Evolutionary conservation across 2,888 invertebrate genomes (phyloP).

Genomic region (Agrochola lota): DNA sequence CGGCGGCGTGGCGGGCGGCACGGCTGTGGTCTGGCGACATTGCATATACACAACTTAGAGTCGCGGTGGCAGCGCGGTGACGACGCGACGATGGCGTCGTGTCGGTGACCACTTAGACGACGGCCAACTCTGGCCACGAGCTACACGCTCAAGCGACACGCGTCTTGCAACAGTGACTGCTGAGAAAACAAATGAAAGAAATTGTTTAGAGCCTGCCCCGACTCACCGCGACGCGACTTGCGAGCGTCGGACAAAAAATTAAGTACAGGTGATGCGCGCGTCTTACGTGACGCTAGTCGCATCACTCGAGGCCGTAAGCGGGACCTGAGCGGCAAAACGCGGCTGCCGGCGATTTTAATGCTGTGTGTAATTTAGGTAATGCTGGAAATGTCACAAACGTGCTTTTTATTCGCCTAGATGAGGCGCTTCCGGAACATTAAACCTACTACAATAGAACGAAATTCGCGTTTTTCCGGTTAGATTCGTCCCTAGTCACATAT

Average conservation of each 20-base stretch:
- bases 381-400: too few relatives aligned
- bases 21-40: too few relatives aligned
- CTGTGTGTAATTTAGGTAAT: not conserved
- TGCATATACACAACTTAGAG: too few relatives aligned
- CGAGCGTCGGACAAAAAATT: not conserved
- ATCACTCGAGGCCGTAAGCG: not conserved
- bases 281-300: not conserved
- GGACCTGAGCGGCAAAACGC: not conserved
- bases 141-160: too few relatives aligned
- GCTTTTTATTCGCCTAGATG: not conserved
- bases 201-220: not conserved
- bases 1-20: too few relatives aligned
- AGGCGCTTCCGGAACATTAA: not conserved
- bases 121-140: not conserved
- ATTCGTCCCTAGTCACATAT: not conserved
- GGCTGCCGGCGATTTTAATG: too few relatives aligned
- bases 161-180: too few relatives aligned
- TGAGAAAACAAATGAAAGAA: not conserved
- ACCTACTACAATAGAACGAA: not conserved
- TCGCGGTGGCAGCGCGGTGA: too few relatives aligned
- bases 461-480: not conserved
- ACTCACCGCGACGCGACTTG: not conserved
- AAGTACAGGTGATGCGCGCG: not conserved
- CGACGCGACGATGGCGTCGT: too few relatives aligned
- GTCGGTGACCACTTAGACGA: too few relatives aligned